Evolutionary conservation across 2,113 vertebrate species (phyloP).

Genomic region (Pagrus major): DNA sequence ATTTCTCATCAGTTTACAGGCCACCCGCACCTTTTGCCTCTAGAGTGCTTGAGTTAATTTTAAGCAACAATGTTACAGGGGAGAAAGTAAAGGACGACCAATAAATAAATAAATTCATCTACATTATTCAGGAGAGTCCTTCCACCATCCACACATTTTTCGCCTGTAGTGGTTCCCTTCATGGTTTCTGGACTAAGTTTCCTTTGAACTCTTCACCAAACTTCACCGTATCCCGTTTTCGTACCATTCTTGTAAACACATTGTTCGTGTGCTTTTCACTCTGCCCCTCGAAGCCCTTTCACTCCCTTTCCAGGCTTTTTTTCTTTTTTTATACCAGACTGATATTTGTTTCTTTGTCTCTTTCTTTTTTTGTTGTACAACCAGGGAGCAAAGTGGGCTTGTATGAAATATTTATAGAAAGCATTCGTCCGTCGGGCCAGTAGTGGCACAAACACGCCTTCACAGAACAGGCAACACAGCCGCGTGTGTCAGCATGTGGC

Average conservation of each 20-base stretch:
- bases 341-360: constrained; percentile 57
- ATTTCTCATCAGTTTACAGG: constrained; percentile 50
- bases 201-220: constrained; percentile 33
- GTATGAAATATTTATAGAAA: constrained; percentile 73
- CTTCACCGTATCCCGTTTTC: not conserved
- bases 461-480: constrained; percentile 26
- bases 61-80: not conserved
- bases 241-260: constrained; percentile 38
- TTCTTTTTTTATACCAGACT: constrained; percentile 39
- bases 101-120: not conserved
- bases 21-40: not conserved
- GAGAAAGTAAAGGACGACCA: not conserved
- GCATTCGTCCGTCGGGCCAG: constrained; percentile 38
- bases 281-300: constrained; percentile 27
- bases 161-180: not conserved
- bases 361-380: constrained; percentile 42
- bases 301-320: constrained; percentile 41
- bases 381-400: constrained; percentile 50
- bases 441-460: constrained; percentile 46
- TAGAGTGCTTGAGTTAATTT: not conserved
- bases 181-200: not conserved
- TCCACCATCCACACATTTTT: not conserved
- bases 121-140: constrained; percentile 5
- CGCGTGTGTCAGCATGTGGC: constrained; percentile 26
- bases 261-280: constrained; percentile 19